phyloP scores from a whole-genome alignment of 2,888 invertebrate species.

The Notocelia uddmanniana region DNA sequence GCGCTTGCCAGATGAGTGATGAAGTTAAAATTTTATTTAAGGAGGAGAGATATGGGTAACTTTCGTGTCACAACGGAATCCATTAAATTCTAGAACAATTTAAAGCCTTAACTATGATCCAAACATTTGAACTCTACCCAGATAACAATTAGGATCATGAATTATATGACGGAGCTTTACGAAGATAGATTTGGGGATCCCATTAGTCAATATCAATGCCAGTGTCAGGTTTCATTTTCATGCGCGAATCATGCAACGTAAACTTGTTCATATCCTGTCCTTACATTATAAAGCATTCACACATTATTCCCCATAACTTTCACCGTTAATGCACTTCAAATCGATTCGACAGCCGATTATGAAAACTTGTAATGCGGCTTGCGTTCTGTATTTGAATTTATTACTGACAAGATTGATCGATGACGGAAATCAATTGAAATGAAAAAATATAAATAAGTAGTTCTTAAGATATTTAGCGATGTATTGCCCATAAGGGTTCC shows the following conservation, averaged over 20 bases:
- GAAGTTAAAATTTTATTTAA: too few species aligned
- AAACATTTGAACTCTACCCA: too few species aligned
- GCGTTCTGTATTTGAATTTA: constrained; percentile 18
- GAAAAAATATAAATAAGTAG: too few species aligned
- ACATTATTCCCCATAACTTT: constrained; percentile 58
- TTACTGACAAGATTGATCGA: constrained; percentile 12
- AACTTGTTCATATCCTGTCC: constrained; percentile 53
- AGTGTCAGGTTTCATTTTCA: constrained; percentile 32
- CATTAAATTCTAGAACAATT: too few species aligned
- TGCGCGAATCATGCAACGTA: constrained; percentile 7
- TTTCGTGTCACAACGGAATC: too few species aligned
- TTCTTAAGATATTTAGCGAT: too few species aligned
- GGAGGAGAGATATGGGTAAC: too few species aligned
- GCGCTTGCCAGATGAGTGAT: too few species aligned
- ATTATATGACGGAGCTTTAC: background rate
- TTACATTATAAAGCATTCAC: constrained; percentile 52
- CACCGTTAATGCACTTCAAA: constrained; percentile 63
- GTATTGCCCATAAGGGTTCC: too few species aligned
- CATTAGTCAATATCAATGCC: background rate
- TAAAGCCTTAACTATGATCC: too few species aligned
- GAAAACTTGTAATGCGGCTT: constrained; percentile 11
- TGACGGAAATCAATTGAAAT: background rate
- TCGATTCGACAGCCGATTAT: constrained; percentile 52
- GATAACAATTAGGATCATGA: too few species aligned
- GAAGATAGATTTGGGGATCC: background rate